Base-by-base conservation (phyloP, 2,888 invertebrate species). In the Cactoblastis cactorum region DNA sequence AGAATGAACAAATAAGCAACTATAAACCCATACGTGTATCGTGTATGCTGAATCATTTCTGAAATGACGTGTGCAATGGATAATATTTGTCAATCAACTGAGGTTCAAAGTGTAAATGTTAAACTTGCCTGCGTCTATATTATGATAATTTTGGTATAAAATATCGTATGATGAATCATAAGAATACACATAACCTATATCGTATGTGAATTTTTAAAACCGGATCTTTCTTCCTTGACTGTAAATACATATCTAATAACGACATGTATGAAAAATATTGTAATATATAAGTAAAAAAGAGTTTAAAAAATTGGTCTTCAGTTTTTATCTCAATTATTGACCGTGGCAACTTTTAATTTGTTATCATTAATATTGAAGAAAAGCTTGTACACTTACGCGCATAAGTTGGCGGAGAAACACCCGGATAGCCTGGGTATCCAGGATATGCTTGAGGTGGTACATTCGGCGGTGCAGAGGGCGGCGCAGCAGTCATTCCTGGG, bases 401-500 rank as follows among this genome's bases (percentile, higher is more conserved):
- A 32, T 33, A 46, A 17, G 28, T 6, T 11, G 61, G 65, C 38
- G 69, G 74, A 1, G 62, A 50, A 0, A 66, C 60, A 2, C 19
- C 41, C 2, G 54, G 54, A 34, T 41, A 48, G 0, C 60, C 62
- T 35, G 63, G 61, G 46, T 62, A 65, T 0, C 59, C 65, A 28
- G 28, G 28, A 9, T 57, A 69, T 2, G 59, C 57, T 12, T 57
- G 56, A 1, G 48, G 57, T 0, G 66, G 19, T 0, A 71, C 73
- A 0, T 57, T 55, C 0, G 48, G 57, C 0, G 66, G 19, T 0
- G 71, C 73, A 0, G 62, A 38, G 0, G 69, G 62, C 0, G 57
- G 57, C 4, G 64, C 59, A 9, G 52, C 56, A n/a, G 58, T 58
- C 12, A 67, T 59, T 35, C 62, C 69, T 6, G 80, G 71, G 35